Percentiles rank a stretch among this genome's conserved stretches.
These are phyloP conservation scores for Acanthosepion esculentum DNA, from an alignment of 2,888 invertebrate species.

Conservation along the genomic window DNA sequence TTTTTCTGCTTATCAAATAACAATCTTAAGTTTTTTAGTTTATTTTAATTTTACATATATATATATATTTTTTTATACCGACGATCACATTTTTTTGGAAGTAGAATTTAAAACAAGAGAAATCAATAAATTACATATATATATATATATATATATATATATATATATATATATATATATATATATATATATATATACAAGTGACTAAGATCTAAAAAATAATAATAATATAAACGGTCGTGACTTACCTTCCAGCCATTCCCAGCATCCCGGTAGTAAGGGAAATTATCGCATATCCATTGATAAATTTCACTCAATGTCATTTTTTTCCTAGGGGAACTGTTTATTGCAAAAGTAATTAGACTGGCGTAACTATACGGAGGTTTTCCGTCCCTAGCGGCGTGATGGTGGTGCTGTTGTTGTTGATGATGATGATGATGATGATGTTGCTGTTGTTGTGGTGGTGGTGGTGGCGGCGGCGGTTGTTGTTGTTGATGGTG, in stretches of 20 bases:
- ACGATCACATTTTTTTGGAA: no score
- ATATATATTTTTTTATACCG: no score
- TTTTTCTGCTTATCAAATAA: no score
- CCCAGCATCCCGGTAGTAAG: slow-evolving; percentile 83
- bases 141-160: no score
- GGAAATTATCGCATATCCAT: slow-evolving; percentile 83
- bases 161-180: no score
- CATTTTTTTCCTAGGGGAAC: slow-evolving; percentile 82
- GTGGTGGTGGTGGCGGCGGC: not conserved
- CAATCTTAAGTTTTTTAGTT: no score
- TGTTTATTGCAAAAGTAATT: slow-evolving; percentile 82
- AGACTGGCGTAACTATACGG: slow-evolving; percentile 82
- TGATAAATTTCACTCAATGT: slow-evolving; percentile 84
- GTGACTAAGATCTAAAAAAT: no score
- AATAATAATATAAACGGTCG: not conserved
- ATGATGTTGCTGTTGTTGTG: slow-evolving; percentile 15
- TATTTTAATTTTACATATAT: no score
- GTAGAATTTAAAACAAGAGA: not conserved
- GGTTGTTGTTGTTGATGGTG: not conserved
- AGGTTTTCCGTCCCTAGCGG: slow-evolving; percentile 75
- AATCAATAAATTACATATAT: not conserved
- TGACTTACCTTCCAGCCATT: slow-evolving; percentile 82
- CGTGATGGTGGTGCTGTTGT: slow-evolving; percentile 41
- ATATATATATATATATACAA: no score
- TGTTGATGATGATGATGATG: not conserved